Base-by-base conservation (phyloP, 2,888 invertebrate species). In the Orthonevra nobilis region DNA sequence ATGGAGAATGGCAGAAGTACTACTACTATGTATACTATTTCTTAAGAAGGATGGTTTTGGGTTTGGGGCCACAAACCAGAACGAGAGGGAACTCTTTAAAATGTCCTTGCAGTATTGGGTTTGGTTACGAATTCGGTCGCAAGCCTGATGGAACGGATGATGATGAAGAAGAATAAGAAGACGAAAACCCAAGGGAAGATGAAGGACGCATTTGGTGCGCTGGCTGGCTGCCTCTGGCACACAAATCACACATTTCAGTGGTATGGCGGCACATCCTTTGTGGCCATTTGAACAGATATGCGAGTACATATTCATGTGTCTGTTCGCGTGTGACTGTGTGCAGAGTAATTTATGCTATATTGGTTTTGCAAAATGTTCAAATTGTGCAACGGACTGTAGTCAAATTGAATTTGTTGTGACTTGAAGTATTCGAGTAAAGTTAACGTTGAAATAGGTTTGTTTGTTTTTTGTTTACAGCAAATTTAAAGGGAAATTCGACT, bases 381-480 rank as follows among this genome's bases (percentile, higher is more conserved):
- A 77, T 72, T 77, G 77, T 77, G 72, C 72, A 77, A 60, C 72
- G 64, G 77, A 72, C 77, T 77, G 72, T 56, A 72, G 46, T 46
- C 32, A 64, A 72, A 77, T 77, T 72, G 72, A 77, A 72, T 72
- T 60, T 60, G 64, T 64, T 66, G 72, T 64, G 72, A 60, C 72
- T 77, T 10, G n/a, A n/a, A n/a, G n/a, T 32, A 12, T 30, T 14
- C 14, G 38, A 40, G 30, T 48, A 48, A 38, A 36, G 34, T 34
- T 15, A 56, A 34, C 23, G 44, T 42, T 7, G 23, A 5, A 3
- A 10, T 36, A 46, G 15, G 14, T 42, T 58, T 34, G n/a, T n/a
- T 34, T 17, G 1, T 26, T 28, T 23, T 20, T 7, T 63, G 19
- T 14, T 36, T 14, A 23, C n/a, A 42, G 12, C 17, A 58, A 32